A percentile compares a stretch with the other conserved stretches of the same genome.
These are phyloP conservation scores for Pao palembangensis DNA, from an alignment of 2,113 vertebrate species.

Conservation along the genomic window DNA sequence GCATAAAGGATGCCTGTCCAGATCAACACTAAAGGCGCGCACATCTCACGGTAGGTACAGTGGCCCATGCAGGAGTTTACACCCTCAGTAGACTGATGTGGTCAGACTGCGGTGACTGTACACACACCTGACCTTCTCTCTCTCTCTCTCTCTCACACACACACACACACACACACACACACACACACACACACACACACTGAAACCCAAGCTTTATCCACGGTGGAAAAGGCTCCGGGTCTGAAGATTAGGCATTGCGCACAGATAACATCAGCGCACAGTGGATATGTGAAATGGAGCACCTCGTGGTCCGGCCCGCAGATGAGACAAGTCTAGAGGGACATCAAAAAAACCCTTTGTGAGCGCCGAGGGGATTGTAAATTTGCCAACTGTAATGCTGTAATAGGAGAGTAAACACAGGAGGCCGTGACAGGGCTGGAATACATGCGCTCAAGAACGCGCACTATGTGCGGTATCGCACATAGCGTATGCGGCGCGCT, in stretches of 20 bases:
- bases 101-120: conserved; percentile 49
- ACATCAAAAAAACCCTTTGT: conserved; percentile 54
- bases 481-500: too few species aligned
- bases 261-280: conserved; percentile 76
- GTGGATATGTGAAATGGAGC: conserved; percentile 71
- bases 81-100: conserved; percentile 44
- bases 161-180: conserved; percentile 30
- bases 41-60: neutral
- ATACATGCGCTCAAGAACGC: too few species aligned
- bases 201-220: conserved; percentile 78
- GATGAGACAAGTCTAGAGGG: conserved; percentile 37
- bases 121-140: neutral
- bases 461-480: too few species aligned
- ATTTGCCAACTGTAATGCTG: conserved; percentile 64
- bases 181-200: conserved; percentile 18
- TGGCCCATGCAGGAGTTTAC: conserved; percentile 18
- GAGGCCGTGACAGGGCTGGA: conserved; percentile 7
- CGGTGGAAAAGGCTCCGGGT: conserved; percentile 66
- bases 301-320: conserved; percentile 46
- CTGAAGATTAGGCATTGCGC: conserved; percentile 70
- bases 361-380: conserved; percentile 46
- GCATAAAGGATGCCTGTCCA: neutral
- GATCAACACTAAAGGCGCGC: conserved; percentile 2
- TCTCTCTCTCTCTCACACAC: conserved; percentile 10
- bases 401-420: conserved; percentile 71